Base-by-base conservation (phyloP, 2,888 invertebrate species). In the Notodonta ziczac region DNA sequence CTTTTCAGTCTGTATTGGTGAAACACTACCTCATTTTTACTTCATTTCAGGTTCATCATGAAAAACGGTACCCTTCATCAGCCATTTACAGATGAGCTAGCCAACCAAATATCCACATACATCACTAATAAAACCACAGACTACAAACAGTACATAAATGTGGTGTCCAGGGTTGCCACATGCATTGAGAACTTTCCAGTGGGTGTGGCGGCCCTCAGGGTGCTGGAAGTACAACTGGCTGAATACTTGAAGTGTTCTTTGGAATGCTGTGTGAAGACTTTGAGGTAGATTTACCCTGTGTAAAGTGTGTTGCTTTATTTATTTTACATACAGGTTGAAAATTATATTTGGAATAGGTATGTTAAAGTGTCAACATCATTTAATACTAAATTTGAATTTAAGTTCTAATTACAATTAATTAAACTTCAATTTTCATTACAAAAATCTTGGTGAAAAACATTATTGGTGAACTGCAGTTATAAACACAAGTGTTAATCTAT, bases 101-200 rank as follows among this genome's bases (percentile, higher is more conserved):
- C 81, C 2, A 16, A 58, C 9, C 76, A 85, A 54, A 80, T 91
- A 50, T 61, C 61, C 0, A 32, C 24, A 2, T 65, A 74, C 5
- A 67, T 81, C 8, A 52, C 61, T 2, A 46, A 32, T 7, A 54
- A 60, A 16, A 59, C 63, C 0, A 32, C 51, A 8, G 54, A 74
- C 12, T 76, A 81, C 59, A 80, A 67, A 40, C 60, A 70, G 9
- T 88, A 82, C 60, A 63, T 70, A 5, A 66, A 74, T 2, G 69
- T 79, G 2, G 79, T 90, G 2, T 70, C 78, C 2, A 89, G 83
- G 67, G 56, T 91, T 5, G 78, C 78, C 0, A 73, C 74, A 0
- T 89, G 90, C 61, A 83, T 86, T 32, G 93, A 91, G 56, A 93
- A 91, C 71, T 89, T 92, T 44, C 83, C 84, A 0, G 67, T 86